Conservation (phyloP, 2,797 vertebrate genomes). For the Salmo trutta region DNA sequence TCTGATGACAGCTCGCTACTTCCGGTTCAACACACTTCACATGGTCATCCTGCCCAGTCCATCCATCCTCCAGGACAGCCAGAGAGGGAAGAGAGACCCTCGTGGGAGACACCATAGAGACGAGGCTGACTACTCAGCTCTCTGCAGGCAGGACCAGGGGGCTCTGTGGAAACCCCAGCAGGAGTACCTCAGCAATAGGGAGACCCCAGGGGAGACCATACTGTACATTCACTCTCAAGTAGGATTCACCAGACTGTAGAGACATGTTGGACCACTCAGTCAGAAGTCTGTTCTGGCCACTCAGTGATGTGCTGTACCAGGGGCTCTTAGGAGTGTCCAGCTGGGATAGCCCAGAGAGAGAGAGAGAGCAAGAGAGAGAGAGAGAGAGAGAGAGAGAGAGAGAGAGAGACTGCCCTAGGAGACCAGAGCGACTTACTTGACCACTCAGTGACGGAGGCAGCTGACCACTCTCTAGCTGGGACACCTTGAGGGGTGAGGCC, state of each 20-base stretch:
- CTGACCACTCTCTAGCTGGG: no score
- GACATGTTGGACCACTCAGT: neutral
- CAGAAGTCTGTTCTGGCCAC: neutral
- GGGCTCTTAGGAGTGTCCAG: neutral
- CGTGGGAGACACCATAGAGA: no score
- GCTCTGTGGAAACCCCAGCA: no score
- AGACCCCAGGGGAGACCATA: neutral
- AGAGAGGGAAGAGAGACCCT: no score
- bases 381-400: no score
- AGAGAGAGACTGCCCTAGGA: neutral
- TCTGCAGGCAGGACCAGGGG: no score
- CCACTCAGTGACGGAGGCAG: no score
- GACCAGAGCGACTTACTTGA: neutral
- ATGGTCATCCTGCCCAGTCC: neutral
- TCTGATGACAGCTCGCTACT: neutral
- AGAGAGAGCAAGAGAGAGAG: neutral
- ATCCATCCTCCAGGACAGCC: no score
- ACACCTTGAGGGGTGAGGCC: no score
- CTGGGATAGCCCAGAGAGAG: neutral
- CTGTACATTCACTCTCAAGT: neutral
- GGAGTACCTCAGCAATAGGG: neutral
- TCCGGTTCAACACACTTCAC: neutral
- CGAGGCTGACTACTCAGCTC: no score
- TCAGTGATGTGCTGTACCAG: neutral
- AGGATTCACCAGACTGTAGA: neutral